Percentiles rank a stretch among this genome's conserved stretches.
These are phyloP conservation scores for Hartigia nigra DNA, from an alignment of 2,888 invertebrate species.

Conservation along the genomic window DNA sequence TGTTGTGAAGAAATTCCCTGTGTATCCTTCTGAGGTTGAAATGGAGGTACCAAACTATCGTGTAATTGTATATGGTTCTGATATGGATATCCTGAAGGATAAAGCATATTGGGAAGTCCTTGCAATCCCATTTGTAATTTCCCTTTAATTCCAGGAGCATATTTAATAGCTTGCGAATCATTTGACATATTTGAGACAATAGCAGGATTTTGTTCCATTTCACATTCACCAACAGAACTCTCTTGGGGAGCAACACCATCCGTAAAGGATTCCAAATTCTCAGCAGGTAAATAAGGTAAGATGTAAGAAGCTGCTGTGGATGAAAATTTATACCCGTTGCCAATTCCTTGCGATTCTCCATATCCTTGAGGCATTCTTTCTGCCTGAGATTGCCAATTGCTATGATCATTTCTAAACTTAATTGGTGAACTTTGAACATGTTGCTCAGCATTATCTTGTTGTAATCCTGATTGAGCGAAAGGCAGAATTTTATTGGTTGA, in stretches of 20 bases:
- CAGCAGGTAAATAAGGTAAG: neutral
- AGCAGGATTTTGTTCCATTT: neutral
- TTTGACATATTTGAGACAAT: neutral
- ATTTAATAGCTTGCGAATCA: neutral
- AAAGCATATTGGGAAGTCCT: neutral
- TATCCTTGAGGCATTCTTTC: neutral
- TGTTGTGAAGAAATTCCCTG: neutral
- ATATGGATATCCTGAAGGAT: neutral
- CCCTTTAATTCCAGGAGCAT: neutral
- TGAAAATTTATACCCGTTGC: neutral
- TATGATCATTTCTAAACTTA: neutral
- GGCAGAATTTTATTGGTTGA: neutral
- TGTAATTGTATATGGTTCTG: neutral
- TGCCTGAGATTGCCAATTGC: neutral
- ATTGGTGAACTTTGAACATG: neutral
- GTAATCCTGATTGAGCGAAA: neutral
- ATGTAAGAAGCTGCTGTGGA: neutral
- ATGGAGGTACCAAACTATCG: neutral
- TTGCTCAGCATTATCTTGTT: neutral
- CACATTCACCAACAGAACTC: neutral
- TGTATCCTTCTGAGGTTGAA: neutral
- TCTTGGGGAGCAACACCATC: neutral
- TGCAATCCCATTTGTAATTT: neutral
- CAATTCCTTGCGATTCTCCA: neutral
- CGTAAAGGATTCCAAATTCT: conserved; percentile 2